Conservation (phyloP, 1,140 invertebrate species). For the Mesaphorura yosii region DNA sequence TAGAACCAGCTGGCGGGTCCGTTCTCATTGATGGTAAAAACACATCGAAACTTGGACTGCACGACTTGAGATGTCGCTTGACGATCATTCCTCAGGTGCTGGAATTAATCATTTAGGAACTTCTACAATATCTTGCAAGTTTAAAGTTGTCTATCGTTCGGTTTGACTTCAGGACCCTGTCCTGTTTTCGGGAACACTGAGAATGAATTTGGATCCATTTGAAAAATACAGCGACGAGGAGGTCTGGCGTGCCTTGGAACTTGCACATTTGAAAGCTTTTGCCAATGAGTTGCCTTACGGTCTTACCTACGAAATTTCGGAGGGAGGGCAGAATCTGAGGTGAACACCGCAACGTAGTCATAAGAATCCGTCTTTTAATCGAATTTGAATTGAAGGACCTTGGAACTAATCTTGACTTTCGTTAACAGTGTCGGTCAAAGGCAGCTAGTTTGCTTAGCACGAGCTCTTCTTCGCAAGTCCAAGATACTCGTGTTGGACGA, state of each 20-base stretch:
- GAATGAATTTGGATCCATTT: constrained; percentile 74
- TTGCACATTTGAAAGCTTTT: constrained; percentile 37
- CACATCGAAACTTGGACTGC: constrained; percentile 39
- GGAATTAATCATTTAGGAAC: not conserved
- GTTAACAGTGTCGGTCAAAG: constrained; percentile 67
- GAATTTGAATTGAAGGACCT: not conserved
- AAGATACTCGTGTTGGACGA: constrained; percentile 82
- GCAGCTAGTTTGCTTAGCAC: constrained; percentile 74
- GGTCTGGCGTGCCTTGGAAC: constrained; percentile 67
- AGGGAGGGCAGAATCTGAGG: constrained; percentile 49
- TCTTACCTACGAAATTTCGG: constrained; percentile 32
- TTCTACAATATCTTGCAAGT: too few species aligned
- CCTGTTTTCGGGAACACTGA: constrained; percentile 61
- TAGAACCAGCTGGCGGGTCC: constrained; percentile 35
- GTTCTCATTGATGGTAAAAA: constrained; percentile 43
- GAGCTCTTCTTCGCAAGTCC: constrained; percentile 73
- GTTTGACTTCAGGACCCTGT: constrained; percentile 36
- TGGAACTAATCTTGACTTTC: not conserved
- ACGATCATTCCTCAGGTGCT: constrained; percentile 53
- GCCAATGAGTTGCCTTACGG: not conserved
- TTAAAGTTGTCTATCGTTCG: too few species aligned
- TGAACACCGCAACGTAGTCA: not conserved
- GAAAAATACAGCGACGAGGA: constrained; percentile 59
- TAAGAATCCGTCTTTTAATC: constrained; percentile 41
- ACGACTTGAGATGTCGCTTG: constrained; percentile 40